These are phyloP conservation scores for Pterocles gutturalis DNA, from an alignment of 2,113 vertebrate species.

Conservation along the genomic window DNA sequence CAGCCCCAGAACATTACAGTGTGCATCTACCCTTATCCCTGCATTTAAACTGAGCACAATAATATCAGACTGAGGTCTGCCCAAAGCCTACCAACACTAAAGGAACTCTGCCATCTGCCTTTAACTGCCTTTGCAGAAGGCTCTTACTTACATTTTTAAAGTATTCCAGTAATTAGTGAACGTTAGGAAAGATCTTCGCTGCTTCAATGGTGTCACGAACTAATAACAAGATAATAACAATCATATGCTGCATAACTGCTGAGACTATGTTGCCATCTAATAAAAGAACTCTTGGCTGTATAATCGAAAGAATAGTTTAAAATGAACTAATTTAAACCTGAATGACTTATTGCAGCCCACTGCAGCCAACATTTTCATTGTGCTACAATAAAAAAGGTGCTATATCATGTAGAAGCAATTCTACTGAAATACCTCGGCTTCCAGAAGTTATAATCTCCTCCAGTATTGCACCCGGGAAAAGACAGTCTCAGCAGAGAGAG, in stretches of 20 bases:
- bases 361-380: neutral
- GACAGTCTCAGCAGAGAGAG: neutral
- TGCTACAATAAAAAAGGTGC: neutral
- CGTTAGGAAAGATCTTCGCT: neutral
- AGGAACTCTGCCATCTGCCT: neutral
- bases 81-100: neutral
- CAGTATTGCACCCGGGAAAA: neutral
- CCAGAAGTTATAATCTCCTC: neutral
- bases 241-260: constrained; percentile 31
- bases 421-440: neutral
- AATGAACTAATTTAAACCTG: constrained; percentile 28
- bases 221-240: constrained; percentile 56
- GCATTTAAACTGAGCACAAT: neutral
- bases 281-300: constrained; percentile 36
- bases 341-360: constrained; percentile 35
- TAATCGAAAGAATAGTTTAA: neutral
- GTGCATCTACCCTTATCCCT: neutral
- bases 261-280: constrained; percentile 24
- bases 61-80: neutral
- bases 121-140: neutral
- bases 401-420: neutral
- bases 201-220: constrained; percentile 16
- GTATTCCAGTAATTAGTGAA: constrained; percentile 28
- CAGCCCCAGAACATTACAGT: neutral
- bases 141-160: neutral